phyloP scores from a whole-genome alignment of 2,888 invertebrate species.

The Drosophila yooni region DNA sequence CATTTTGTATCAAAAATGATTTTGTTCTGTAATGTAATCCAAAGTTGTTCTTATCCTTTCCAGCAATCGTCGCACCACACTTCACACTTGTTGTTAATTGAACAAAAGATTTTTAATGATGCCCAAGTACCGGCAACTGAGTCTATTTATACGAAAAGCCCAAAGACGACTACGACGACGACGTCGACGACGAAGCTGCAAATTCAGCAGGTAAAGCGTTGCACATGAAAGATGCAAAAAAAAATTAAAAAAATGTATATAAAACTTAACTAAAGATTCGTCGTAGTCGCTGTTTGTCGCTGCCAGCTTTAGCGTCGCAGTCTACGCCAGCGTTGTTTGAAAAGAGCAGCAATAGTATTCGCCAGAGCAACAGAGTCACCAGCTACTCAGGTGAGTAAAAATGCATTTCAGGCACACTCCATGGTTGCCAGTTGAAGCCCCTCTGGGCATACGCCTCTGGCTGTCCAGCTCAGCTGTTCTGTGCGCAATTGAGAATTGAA shows the following conservation, averaged over 20 bases:
- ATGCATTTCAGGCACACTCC: constrained; percentile 14
- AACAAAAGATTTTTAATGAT: constrained; percentile 85
- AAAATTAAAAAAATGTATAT: constrained; percentile 32
- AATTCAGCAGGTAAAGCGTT: constrained; percentile 68
- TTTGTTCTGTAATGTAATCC: constrained; percentile 53
- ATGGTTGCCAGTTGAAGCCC: constrained; percentile 9
- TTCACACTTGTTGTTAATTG: constrained; percentile 81
- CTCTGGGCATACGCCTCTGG: constrained; percentile 41
- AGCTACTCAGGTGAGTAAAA: constrained; percentile 34
- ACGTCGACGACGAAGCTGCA: constrained; percentile 48
- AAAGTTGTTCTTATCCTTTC: constrained; percentile 60
- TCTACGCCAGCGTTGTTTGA: constrained; percentile 41
- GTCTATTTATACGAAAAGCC: constrained; percentile 83
- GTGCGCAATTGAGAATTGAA: constrained; percentile 45
- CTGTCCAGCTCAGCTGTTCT: constrained; percentile 46
- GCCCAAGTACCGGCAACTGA: constrained; percentile 83
- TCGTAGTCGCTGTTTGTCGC: constrained; percentile 35
- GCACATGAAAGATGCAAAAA: constrained; percentile 72
- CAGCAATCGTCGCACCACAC: constrained; percentile 48
- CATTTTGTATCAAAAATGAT: constrained; percentile 63
- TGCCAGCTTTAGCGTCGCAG: constrained; percentile 32
- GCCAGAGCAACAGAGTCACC: constrained; percentile 23
- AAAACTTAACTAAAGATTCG: constrained; percentile 74
- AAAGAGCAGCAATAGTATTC: constrained; percentile 58
- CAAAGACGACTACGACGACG: constrained; percentile 44